Evolutionary conservation across 2,113 vertebrate genomes (phyloP), one percentile per base, ranked within the genome.

Genomic region (Nothobranchius furzeri): DNA sequence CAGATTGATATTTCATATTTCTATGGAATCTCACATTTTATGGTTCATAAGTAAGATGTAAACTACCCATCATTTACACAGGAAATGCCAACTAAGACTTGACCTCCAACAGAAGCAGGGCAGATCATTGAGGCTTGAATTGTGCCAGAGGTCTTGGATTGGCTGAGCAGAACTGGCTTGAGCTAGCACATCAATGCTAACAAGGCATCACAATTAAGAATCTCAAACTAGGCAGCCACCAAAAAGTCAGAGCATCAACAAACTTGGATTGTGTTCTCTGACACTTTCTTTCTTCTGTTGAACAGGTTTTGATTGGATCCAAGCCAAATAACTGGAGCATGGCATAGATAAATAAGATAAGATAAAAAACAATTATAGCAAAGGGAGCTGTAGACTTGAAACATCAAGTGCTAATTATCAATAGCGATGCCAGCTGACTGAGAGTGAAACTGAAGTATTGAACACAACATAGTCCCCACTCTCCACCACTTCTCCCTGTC

Each of bases 161-260:
- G 46, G 63, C 47, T 73, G 63, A 60, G 68, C 36, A 1, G 47
- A n/a, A 68, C 54, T 68, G 65, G 67, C 70, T 54, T 11, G 24
- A 78, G 66, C 83, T 81, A 73, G 69, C 65, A 81, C 74, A 74
- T 90, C 90, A 85, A 88, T 88, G 86, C 68, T 68, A 84, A 47
- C 63, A 9, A 54, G 75, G 79, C 80, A 87, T 87, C 85, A 86
- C 86, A 87, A 91, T 88, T 88, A 90, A 90, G 88, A 87, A 85
- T 86, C 87, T 85, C 75, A 75, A 81, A 85, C 55, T 62, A 30
- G 20, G 30, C 30, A 76, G 63, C 68, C 49, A 20, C 52, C 43
- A 52, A 72, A 88, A 78, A 88, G 81, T 68, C 89, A 90, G 89
- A 91, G 76, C 75, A 85, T 91, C 83, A 73, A 88, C 90, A 89